phyloP scores from a whole-genome alignment of 2,797 vertebrate genomes.

The Coregonus ussuriensis region DNA sequence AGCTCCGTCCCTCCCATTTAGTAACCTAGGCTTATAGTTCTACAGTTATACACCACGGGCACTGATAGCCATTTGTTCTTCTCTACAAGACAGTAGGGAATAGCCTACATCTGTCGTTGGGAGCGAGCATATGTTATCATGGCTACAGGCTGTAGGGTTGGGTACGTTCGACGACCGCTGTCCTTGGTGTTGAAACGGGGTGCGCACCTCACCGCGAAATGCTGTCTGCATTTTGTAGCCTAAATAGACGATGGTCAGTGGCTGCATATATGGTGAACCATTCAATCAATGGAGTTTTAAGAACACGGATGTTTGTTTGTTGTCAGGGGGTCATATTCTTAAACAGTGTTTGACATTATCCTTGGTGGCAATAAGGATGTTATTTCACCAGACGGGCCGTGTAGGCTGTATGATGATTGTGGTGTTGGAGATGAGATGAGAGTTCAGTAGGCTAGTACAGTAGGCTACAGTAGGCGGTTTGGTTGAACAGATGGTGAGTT shows the following conservation, averaged over 20 bases:
- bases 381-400: slow-evolving; percentile 14
- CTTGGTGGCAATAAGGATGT: slow-evolving; percentile 54
- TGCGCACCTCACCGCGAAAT: slow-evolving; percentile 44
- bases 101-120: slow-evolving; percentile 53
- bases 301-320: slow-evolving; percentile 19
- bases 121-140: slow-evolving; percentile 58
- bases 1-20: slow-evolving; percentile 23
- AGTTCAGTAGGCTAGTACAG: slow-evolving; percentile 17
- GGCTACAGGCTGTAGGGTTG: slow-evolving; percentile 57
- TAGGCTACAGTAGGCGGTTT: slow-evolving; percentile 62
- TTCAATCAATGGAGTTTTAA: background rate
- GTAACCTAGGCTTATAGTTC: slow-evolving; percentile 7
- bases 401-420: slow-evolving; percentile 7
- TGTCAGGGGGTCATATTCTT: background rate
- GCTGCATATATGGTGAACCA: background rate
- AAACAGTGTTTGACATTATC: background rate
- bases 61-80: slow-evolving; percentile 40
- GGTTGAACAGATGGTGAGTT: slow-evolving; percentile 65
- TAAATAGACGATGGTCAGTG: slow-evolving; percentile 15
- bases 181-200: slow-evolving; percentile 76
- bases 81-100: slow-evolving; percentile 47
- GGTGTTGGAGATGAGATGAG: slow-evolving; percentile 24
- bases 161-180: slow-evolving; percentile 68
- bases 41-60: slow-evolving; percentile 55
- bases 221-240: slow-evolving; percentile 29